Percentiles rank a stretch among this genome's conserved stretches.
phyloP scores from a whole-genome alignment of 2,888 invertebrate genomes.

The Spialia ferax region DNA sequence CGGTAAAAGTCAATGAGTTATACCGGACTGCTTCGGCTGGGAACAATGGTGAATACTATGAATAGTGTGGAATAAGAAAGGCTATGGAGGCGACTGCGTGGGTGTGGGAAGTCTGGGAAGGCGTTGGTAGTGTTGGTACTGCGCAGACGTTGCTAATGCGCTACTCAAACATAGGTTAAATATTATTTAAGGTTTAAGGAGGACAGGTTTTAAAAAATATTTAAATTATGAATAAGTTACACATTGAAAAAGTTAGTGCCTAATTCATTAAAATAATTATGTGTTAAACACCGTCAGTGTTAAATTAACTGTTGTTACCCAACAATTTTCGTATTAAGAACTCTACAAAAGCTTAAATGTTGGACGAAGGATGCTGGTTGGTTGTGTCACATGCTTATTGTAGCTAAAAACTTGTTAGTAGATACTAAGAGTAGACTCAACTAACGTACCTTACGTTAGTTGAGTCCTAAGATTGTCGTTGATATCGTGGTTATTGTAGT shows the following conservation, averaged over 20 bases:
- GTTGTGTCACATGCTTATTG: too few relatives aligned
- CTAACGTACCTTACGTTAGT: too few relatives aligned
- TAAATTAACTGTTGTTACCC: too few relatives aligned
- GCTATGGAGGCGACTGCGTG: constrained; percentile 55
- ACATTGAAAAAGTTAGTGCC: too few relatives aligned
- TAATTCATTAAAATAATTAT: too few relatives aligned
- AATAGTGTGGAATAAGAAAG: constrained; percentile 66
- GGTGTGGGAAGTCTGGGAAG: constrained; percentile 70
- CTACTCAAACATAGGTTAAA: constrained; percentile 68
- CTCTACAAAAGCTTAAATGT: too few relatives aligned
- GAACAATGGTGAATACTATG: constrained; percentile 51
- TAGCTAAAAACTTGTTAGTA: too few relatives aligned
- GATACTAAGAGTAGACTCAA: too few relatives aligned
- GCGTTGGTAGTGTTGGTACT: constrained; percentile 58
- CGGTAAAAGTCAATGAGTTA: constrained; percentile 18
- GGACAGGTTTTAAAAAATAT: background rate
- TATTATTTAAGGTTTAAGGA: background rate
- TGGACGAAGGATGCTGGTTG: too few relatives aligned
- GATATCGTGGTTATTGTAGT: background rate
- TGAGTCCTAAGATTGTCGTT: background rate
- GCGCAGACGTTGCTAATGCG: constrained; percentile 68
- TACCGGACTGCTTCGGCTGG: constrained; percentile 18
- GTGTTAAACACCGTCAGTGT: too few relatives aligned
- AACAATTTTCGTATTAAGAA: too few relatives aligned
- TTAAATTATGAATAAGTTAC: background rate